Base-by-base conservation (phyloP, 2,888 invertebrate species). In the Muscina levida region DNA sequence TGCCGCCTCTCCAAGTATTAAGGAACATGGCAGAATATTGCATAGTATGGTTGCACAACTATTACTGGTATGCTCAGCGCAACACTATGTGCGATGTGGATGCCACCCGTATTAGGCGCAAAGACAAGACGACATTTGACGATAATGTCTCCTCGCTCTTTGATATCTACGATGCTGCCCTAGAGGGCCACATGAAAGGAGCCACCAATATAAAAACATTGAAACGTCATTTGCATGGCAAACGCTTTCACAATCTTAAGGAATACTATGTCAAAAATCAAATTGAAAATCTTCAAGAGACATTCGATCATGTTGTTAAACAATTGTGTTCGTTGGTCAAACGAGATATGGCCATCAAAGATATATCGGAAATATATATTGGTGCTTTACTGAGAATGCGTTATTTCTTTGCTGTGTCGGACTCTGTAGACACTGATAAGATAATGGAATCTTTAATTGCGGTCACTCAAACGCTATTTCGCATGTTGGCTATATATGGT, bases 41-140 rank as follows among this genome's bases (percentile, higher is more conserved):
- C 51, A 17, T 90, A 10, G 84, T 85, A 0, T 91, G 91, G 91
- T 62, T 91, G n/a, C 86, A 87, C 5, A 85, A 84, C 0, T 90
- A 86, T 71, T 91, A 90, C 74, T 91, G 91, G 91, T 78, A 83
- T 1, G 82, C 85, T 0, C 89, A 90, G 22, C 75, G 76, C 0
- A 83, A 84, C 3, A 82, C 76, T 1, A 88, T 90, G 85, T 68
- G 65, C 0, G 85, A 89, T 80, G 85, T 88, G 1, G 85, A 87
- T 26, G 87, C 86, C 0, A 83, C 81, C 0, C 81, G 85, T 11
- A 82, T 90, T 37, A 85, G 87, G 15, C 84, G 83, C 15, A 86
- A 88, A 37, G 87, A 87, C 42, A 85, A 84, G 39, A 84, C 85
- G 0, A 74, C 83, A 2, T 89, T 89, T 65, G 87, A 89, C 59